Base-by-base conservation (phyloP, 1,140 invertebrate genomes). In the Lysiphlebus fabarum region DNA sequence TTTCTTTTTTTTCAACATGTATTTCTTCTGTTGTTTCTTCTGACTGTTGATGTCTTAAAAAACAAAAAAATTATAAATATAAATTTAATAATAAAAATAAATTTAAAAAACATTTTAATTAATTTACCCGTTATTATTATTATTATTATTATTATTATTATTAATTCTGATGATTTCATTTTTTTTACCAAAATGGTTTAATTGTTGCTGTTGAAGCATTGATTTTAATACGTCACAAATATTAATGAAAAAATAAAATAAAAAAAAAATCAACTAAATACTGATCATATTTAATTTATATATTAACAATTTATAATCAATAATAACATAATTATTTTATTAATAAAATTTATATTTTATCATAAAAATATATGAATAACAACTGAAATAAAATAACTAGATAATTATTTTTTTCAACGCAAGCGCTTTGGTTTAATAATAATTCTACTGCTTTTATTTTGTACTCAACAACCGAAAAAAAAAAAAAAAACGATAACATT, bases 1-100 rank as follows among this genome's bases (percentile, higher is more conserved):
- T 68, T n/a, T 65, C 59, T 34, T 61, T 63, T 37, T 75, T 72
- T 4, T 66, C 61, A 58, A 68, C 64, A 53, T 69, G 69, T 12
- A 12, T 50, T 17, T 71, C 73, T 7, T 74, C 70, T 6, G 59
- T 56, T 51, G 17, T 26, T 26, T 26, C 17, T 26, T 73, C 72
- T 53, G 67, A 55, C 60, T 68, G 67, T 51, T 73, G 68, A 56
- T 71, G 67, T 58, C 75, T 77, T 56, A 53, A 41, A 14, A 45
- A 53, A 14, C 26, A 60, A 40, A 47, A 58, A 45, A 41, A 43
- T 40, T 40, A 58, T 7, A 14, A 6, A n/a, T 5, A 43, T 12
- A 6, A 9, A 12, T 17, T 37, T 47, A 17, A 26, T 14, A 9
- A 45, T 12, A 37, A 36, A 12, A 7, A 45, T 41, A 12, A 44